A percentile compares a stretch with the other conserved stretches of the same genome.
phyloP scores from a whole-genome alignment of 64 coral and sea anemone species.

The Porites lutea region DNA sequence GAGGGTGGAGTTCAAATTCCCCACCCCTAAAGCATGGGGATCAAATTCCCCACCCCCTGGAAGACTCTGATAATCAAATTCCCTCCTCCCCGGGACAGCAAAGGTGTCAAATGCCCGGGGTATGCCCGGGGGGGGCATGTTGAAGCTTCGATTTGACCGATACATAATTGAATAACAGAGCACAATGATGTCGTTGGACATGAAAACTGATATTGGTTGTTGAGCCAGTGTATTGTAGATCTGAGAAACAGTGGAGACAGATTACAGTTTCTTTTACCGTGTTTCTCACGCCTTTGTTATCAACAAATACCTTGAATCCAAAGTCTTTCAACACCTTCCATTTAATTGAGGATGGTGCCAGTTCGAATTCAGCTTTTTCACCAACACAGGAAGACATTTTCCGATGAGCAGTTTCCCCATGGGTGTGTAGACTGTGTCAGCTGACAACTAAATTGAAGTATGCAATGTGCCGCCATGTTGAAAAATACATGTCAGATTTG shows the following conservation, averaged over 20 bases:
- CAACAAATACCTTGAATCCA: background rate
- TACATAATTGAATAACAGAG: no score
- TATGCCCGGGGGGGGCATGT: no score
- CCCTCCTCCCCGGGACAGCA: no score
- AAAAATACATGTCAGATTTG: background rate
- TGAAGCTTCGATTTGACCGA: no score
- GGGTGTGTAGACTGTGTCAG: background rate
- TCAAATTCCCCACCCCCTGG: no score
- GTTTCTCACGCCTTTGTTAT: background rate
- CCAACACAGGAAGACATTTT: background rate
- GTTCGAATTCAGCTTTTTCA: background rate
- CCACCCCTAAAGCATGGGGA: no score
- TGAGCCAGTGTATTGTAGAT: background rate
- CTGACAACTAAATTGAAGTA: slow-evolving; percentile 3
- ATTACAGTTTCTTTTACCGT: background rate
- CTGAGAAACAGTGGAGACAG: background rate
- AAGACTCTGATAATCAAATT: no score
- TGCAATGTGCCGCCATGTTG: background rate
- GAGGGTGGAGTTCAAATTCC: no score
- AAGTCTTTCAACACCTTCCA: background rate
- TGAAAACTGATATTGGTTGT: background rate
- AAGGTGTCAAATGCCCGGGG: no score
- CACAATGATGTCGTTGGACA: background rate
- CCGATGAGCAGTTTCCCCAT: background rate
- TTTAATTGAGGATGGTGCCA: background rate